A percentile compares a stretch with the other conserved stretches of the same genome.
phyloP scores from a whole-genome alignment of 2,113 vertebrate genomes.

The Neomonachus schauinslandi region DNA sequence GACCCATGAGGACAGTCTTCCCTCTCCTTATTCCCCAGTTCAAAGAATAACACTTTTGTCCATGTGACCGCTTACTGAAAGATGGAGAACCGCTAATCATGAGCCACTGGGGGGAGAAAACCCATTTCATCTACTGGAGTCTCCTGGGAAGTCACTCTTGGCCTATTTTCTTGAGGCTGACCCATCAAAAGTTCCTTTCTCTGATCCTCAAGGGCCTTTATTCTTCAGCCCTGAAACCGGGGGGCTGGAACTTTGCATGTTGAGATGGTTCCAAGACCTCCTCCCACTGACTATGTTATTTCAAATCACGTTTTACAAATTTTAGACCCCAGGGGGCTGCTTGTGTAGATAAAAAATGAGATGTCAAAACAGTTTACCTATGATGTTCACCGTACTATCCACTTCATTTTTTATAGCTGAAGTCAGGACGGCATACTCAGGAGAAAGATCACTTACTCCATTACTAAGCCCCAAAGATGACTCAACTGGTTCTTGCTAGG shows the following conservation, averaged over 20 bases:
- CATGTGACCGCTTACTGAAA: fast-evolving
- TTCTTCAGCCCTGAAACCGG: neutral
- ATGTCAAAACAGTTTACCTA: slow-evolving; percentile 86
- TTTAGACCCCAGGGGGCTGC: slow-evolving; percentile 25
- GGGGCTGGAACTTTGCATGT: neutral
- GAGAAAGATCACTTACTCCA: slow-evolving; percentile 86
- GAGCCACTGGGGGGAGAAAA: neutral
- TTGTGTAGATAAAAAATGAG: slow-evolving; percentile 51
- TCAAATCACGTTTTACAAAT: slow-evolving; percentile 28
- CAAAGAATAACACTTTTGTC: neutral
- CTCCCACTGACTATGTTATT: slow-evolving; percentile 21
- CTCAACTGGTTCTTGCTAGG: slow-evolving; percentile 90
- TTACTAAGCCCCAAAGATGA: slow-evolving; percentile 88
- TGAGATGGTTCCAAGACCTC: slow-evolving; percentile 37
- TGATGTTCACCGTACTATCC: slow-evolving; percentile 90
- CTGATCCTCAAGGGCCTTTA: neutral
- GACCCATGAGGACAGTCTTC: neutral
- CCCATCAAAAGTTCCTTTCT: neutral
- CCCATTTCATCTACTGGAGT: neutral
- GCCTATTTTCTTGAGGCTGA: neutral
- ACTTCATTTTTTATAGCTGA: slow-evolving; percentile 89
- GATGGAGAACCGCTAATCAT: neutral
- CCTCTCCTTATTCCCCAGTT: neutral
- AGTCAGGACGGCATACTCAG: slow-evolving; percentile 86
- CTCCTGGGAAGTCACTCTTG: too few species aligned